Base-by-base conservation (phyloP, 2,888 invertebrate species). In the Coleophora deauratella region DNA sequence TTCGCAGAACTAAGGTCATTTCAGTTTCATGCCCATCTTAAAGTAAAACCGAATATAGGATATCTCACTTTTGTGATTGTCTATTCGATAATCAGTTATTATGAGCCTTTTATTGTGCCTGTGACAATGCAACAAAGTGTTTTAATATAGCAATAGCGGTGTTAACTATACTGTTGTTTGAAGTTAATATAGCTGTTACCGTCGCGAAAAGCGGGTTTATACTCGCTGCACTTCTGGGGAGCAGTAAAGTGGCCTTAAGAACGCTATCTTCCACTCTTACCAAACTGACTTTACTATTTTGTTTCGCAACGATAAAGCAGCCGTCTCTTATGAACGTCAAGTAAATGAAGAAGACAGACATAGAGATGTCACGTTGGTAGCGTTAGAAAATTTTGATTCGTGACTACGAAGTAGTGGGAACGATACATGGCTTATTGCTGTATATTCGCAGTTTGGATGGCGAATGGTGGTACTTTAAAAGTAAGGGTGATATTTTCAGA, bases 191-290 rank as follows among this genome's bases (percentile, higher is more conserved):
- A n/a, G n/a, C n/a, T n/a, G n/a, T n/a, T n/a, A 15, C 12, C 37
- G 51, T 50, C 53, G 51, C 47, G 44, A 66, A 66, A 59, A 60
- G 58, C 62, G 59, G 62, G 56, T 71, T 68, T 66, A 72, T 66
- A 66, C 59, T 53, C 45, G 66, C 61, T 69, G 72, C 72, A 72
- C 72, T 72, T 65, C 55, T 54, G 51, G 57, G 60, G 48, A 57
- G 52, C 55, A 59, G 62, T 66, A 69, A 69, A 72, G 66, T 67
- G 65, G 63, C 59, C 59, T 71, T 67, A 68, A 59, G 53, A 46
- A 60, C 54, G 54, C 58, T 66, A 56, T 63, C 66, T 62, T 62
- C 54, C 61, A 62, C 62, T 57, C 54, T 59, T 52, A 56, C 58
- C 52, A 55, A 56, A 54, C 40, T 51, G 42, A 44, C 45, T 47